Evolutionary conservation across 2,113 vertebrate genomes (phyloP).

Genomic region (Bubo scandiacus): DNA sequence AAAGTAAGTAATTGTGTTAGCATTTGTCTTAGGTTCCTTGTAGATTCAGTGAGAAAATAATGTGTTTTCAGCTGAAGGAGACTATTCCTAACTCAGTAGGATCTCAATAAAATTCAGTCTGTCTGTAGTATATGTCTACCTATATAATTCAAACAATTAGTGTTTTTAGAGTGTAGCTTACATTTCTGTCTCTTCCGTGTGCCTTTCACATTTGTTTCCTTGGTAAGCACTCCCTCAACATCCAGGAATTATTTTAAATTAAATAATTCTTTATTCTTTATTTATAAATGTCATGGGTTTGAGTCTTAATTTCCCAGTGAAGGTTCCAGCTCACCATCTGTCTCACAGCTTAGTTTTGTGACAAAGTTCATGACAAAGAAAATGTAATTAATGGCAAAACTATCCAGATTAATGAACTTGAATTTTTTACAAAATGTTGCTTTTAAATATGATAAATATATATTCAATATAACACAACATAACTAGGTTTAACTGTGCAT

Average conservation of each 20-base stretch:
- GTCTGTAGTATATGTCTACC: background rate
- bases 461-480: background rate
- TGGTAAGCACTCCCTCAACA: background rate
- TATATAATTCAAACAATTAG: background rate
- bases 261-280: background rate
- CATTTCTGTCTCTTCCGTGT: background rate
- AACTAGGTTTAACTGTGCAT: background rate
- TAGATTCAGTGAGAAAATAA: background rate
- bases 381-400: background rate
- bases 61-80: background rate
- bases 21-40: background rate
- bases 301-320: background rate
- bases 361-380: background rate
- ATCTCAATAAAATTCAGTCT: background rate
- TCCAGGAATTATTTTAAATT: background rate
- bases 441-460: background rate
- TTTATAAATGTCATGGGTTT: background rate
- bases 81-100: background rate
- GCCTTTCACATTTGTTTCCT: background rate
- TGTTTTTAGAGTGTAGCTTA: background rate
- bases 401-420: background rate
- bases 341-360: background rate
- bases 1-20: background rate
- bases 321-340: background rate
- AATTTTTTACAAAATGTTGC: background rate